Base-by-base conservation (phyloP, 2,113 vertebrate genomes). In the Boleophthalmus pectinirostris region DNA sequence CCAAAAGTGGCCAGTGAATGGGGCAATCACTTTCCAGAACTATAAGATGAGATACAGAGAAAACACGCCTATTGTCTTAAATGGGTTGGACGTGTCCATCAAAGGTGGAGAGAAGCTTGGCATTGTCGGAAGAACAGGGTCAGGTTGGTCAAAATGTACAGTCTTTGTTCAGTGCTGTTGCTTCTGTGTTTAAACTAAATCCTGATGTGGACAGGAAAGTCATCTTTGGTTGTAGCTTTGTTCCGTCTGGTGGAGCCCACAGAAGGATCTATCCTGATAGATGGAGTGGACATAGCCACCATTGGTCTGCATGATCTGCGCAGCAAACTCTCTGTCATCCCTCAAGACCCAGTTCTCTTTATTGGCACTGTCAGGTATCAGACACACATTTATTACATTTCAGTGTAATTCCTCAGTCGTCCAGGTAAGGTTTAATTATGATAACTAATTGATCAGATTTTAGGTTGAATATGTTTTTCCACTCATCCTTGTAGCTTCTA, bases 341-440 rank as follows among this genome's bases (percentile, higher is more conserved):
- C 95, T 9, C 94, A 95, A 91, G 94, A 95, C 63, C 93, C 92
- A 3, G 91, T 96, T 57, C 89, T 94, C 25, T 96, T 95, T 79
- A 88, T 89, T 77, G 94, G 94, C 77, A 94, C 94, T 35, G 85
- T 95, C 86, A 95, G 93, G 94, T 94, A 93, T 43, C 13, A 13
- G 1, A 64, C 61, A 38, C 25, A 18, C 23, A 56, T 54, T 54
- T 21, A 21, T 12, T 21, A 1, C 3, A 25, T 14, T 12, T 58
- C 54, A 23, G 9, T 23, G 6, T 21, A 54, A 54, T 21, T 6
- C 53, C 47, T 49, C 15, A 18, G 1, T 18, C 5, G 14, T 49
- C 47, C 16, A 51, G 47, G 47, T 51, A 51, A 18, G 15, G 47
- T 51, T 8, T 20, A 51, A 7, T 18, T 51, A 43, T 10, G 38